phyloP scores from a whole-genome alignment of 1,140 invertebrate genomes.

The Cotesia typhae region DNA sequence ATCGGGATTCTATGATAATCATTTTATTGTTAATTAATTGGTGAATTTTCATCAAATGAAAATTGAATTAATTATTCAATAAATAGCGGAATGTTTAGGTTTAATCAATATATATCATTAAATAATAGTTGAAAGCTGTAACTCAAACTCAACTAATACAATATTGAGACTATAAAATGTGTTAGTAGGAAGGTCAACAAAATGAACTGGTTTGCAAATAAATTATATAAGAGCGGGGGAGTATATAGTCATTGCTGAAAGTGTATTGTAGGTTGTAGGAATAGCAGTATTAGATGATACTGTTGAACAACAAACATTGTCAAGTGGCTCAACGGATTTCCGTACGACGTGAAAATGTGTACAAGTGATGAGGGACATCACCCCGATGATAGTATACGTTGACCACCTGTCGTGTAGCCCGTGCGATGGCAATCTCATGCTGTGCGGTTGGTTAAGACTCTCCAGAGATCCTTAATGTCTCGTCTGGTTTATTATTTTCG shows the following conservation, averaged over 20 bases:
- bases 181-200: background rate
- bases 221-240: background rate
- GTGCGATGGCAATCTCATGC: conserved; percentile 22
- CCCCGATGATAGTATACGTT: conserved; percentile 2
- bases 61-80: background rate
- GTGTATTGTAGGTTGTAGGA: too few relatives aligned
- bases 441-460: conserved; percentile 23
- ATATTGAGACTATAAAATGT: too few relatives aligned
- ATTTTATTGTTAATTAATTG: too few relatives aligned
- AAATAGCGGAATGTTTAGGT: background rate
- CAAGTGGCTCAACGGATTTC: conserved; percentile 21
- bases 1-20: too few relatives aligned
- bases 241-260: too few relatives aligned
- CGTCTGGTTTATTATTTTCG: background rate
- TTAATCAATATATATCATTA: too few relatives aligned
- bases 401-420: conserved; percentile 29
- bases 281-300: background rate
- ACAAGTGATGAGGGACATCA: conserved; percentile 13
- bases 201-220: background rate
- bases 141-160: too few relatives aligned
- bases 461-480: conserved; percentile 19
- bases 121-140: too few relatives aligned
- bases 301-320: conserved; percentile 21
- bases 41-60: too few relatives aligned
- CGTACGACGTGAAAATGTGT: conserved; percentile 4